Percentiles rank a stretch among this genome's conserved stretches.
Evolutionary conservation across 2,113 vertebrate species (phyloP).

Genomic region (Naja naja): DNA sequence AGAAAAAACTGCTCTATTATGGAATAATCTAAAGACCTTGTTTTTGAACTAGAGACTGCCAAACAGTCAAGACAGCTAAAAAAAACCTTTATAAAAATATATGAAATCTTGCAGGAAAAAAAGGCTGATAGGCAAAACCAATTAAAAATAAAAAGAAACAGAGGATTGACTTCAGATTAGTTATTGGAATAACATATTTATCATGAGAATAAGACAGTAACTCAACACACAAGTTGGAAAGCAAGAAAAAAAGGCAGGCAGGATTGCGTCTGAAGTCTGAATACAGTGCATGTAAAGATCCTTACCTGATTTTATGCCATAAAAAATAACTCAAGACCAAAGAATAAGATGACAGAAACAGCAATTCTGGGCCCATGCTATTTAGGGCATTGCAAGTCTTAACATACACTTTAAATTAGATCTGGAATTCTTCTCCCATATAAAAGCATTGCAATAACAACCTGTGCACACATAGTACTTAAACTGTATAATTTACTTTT

Average conservation of each 20-base stretch:
- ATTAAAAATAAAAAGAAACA: neutral
- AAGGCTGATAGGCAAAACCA: neutral
- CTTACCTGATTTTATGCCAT: neutral
- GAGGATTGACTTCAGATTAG: neutral
- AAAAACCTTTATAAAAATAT: neutral
- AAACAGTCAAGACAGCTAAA: neutral
- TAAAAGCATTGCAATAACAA: neutral
- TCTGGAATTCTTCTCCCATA: neutral
- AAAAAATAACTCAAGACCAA: neutral
- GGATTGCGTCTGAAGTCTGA: neutral
- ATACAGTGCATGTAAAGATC: neutral
- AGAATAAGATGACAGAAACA: neutral
- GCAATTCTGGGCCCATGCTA: neutral
- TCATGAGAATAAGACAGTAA: neutral
- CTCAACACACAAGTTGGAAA: neutral
- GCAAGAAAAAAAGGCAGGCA: neutral
- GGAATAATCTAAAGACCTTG: neutral
- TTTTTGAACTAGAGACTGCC: neutral
- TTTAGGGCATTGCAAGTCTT: neutral
- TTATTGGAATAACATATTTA: neutral
- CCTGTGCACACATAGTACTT: too few species aligned
- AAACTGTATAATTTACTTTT: neutral
- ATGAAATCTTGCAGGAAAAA: neutral
- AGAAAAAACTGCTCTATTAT: neutral
- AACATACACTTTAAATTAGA: neutral